These are phyloP conservation scores for Shinisaurus crocodilurus DNA, from an alignment of 2,113 vertebrate genomes.

Conservation along the genomic window DNA sequence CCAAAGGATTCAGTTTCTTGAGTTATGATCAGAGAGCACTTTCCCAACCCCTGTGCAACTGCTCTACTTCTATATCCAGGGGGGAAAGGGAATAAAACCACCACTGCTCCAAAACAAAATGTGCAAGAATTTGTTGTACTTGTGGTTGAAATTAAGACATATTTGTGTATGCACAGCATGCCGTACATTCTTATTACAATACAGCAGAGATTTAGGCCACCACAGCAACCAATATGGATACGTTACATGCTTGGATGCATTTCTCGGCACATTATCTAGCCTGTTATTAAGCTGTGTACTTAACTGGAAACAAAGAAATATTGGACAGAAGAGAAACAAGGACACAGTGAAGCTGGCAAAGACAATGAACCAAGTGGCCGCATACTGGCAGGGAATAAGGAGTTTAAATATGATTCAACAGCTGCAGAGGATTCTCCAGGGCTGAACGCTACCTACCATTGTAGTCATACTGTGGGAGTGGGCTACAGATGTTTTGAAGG, in stretches of 20 bases:
- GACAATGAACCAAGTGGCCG: not conserved
- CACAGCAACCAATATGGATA: constrained; percentile 12
- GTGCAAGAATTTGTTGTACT: not conserved
- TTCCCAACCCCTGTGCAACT: not conserved
- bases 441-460: constrained; percentile 5
- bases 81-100: not conserved
- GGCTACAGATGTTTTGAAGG: not conserved
- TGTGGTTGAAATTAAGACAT: constrained; percentile 26
- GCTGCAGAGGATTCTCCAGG: constrained; percentile 10
- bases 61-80: not conserved
- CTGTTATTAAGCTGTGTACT: constrained; percentile 41
- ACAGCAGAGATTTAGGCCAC: constrained; percentile 6
- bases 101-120: not conserved
- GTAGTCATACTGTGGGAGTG: not conserved
- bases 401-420: constrained; percentile 29
- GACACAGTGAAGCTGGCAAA: not conserved
- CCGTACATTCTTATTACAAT: not conserved
- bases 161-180: not conserved
- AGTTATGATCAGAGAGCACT: not conserved
- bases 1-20: not conserved
- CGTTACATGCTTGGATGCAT: not conserved
- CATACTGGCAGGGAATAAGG: not conserved
- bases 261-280: not conserved
- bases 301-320: constrained; percentile 38
- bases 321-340: constrained; percentile 26